These are phyloP conservation scores for Piprites chloris DNA, from an alignment of 2,113 vertebrate species.

Conservation along the genomic window DNA sequence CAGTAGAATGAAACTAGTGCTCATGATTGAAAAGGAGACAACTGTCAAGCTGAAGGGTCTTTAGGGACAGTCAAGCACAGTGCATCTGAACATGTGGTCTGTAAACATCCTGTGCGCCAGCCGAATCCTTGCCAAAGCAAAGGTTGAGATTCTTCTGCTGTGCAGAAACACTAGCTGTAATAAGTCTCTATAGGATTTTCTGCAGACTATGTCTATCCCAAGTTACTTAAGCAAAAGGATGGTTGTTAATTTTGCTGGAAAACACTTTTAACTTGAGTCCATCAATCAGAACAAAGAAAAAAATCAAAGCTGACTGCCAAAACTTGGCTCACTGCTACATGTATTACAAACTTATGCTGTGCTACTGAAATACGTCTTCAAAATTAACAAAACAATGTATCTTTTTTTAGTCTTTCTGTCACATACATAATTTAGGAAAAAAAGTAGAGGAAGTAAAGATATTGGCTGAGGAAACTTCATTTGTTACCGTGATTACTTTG, in stretches of 20 bases:
- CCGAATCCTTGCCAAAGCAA: not conserved
- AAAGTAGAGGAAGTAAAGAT: not conserved
- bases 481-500: not conserved
- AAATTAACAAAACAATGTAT: not conserved
- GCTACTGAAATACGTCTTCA: not conserved
- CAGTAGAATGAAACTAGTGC: not conserved
- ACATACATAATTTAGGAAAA: not conserved
- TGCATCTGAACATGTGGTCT: not conserved
- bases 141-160: accelerated
- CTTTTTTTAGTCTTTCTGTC: not conserved
- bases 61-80: not conserved
- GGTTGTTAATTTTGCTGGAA: not conserved
- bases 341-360: not conserved
- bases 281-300: not conserved
- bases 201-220: not conserved
- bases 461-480: not conserved
- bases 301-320: not conserved
- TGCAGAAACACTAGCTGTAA: not conserved
- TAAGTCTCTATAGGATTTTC: not conserved
- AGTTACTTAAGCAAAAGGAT: not conserved
- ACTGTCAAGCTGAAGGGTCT: not conserved
- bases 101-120: not conserved
- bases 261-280: not conserved
- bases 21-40: accelerated
- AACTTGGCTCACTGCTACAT: not conserved